Base-by-base conservation (phyloP, 2,797 vertebrate genomes). In the Lutjanus argentimaculatus region DNA sequence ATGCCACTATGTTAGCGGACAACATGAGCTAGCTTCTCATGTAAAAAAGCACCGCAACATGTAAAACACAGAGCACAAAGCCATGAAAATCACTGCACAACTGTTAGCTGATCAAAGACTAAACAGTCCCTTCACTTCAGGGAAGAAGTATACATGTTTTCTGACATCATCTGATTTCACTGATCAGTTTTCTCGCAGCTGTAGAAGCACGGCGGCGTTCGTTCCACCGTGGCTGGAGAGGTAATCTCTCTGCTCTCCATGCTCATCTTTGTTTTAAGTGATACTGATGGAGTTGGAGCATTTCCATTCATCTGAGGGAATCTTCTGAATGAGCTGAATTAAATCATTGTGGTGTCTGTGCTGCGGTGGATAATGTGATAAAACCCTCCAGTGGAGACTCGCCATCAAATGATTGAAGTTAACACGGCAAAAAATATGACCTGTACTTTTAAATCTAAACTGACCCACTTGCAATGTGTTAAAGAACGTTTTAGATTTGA, bases 141-240 rank as follows among this genome's bases (percentile, higher is more conserved):
- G 15, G 45, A 22, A 16, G 17, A 7, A 52, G 7, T 45, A 30
- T 30, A 21, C 8, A 66, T 70, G 59, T 67, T 61, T 76, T 48
- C 30, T 22, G 12, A 30, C 49, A 43, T 21, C 68, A 25, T 69
- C 43, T 61, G 25, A 69, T 55, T 77, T 57, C 7, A 82, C 52
- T 42, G 52, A 57, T 40, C 46, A 36, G 14, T 19, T 48, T 15
- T 17, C 21, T 62, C 30, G 14, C 10, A 4, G 48, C 11, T 65
- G 36, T 19, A 75, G 8, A 48, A 7, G 46, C 0, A 61, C 10
- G 16, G 13, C 30, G 21, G 16, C 4, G 43, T 52, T 58, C 17
- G 19, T n/a, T 52, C 59, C 7, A 22, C 19, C 17, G 45, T 8
- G 7, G 19, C 51, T 52, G 9, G 14, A 55, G 13, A 17, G 10